Evolutionary conservation across 2,888 invertebrate genomes (phyloP).

Genomic region (Trichacis sp.): DNA sequence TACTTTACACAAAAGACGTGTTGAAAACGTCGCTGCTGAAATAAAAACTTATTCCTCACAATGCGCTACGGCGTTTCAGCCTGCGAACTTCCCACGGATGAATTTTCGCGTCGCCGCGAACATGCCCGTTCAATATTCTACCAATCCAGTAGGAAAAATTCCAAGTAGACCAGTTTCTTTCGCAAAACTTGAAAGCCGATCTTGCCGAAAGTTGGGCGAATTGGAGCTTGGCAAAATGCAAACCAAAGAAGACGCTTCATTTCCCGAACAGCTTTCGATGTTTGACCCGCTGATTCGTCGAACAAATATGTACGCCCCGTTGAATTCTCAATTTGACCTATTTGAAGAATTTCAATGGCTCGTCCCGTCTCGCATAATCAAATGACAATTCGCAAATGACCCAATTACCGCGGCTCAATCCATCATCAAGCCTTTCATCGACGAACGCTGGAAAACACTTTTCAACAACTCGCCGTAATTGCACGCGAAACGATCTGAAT

Average conservation of each 20-base stretch:
- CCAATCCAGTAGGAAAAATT: too few relatives aligned
- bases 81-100: constrained; percentile 1
- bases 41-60: too few relatives aligned
- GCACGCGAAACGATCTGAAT: neutral
- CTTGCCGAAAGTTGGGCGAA: neutral
- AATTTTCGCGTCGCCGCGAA: constrained; percentile 1
- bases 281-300: neutral
- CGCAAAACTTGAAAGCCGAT: neutral
- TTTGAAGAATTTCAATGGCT: constrained; percentile 2
- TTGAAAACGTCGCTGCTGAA: too few relatives aligned
- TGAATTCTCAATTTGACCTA: constrained; percentile 4
- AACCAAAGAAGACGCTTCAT: neutral
- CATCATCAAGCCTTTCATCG: constrained; percentile 5
- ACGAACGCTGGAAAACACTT: neutral
- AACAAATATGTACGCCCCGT: constrained; percentile 3
- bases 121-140: neutral
- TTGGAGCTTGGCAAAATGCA: neutral
- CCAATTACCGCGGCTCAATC: constrained; percentile 5
- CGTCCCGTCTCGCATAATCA: constrained; percentile 1
- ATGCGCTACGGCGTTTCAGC: constrained; percentile 1
- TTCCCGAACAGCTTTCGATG: neutral
- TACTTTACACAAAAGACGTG: too few relatives aligned
- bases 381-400: constrained; percentile 4
- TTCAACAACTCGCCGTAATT: neutral
- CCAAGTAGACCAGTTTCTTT: too few relatives aligned